Percentiles rank a stretch among this genome's conserved stretches.
These are phyloP conservation scores for Hylomyscus alleni DNA, from an alignment of 2,797 vertebrate species.

Conservation along the genomic window DNA sequence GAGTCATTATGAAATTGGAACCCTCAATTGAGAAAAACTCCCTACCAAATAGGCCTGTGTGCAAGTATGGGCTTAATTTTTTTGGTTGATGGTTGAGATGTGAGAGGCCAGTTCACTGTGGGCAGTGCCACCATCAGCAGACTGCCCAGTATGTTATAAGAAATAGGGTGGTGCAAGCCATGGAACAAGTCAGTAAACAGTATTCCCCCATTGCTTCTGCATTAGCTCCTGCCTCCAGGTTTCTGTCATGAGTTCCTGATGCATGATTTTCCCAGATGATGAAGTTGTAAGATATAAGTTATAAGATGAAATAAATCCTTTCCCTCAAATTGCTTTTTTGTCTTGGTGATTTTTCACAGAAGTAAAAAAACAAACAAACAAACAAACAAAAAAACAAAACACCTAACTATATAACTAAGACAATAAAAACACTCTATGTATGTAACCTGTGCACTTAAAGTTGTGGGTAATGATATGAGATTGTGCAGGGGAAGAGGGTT, in stretches of 20 bases:
- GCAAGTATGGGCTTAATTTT: too few species aligned
- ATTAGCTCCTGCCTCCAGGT: neutral
- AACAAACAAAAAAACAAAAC: too few species aligned
- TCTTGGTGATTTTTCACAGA: neutral
- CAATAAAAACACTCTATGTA: conserved; percentile 40
- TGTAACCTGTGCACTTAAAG: neutral
- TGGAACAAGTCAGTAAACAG: neutral
- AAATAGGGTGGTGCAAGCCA: neutral
- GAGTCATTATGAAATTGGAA: neutral
- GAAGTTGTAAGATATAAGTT: neutral
- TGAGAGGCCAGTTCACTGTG: neutral
- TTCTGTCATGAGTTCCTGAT: neutral
- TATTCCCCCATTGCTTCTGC: neutral
- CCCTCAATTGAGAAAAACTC: neutral
- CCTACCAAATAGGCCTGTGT: neutral
- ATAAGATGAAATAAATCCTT: neutral
- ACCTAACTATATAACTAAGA: too few species aligned
- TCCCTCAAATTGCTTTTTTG: neutral
- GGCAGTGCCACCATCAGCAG: neutral
- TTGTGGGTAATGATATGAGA: neutral
- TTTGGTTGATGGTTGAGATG: neutral
- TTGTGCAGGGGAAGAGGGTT: neutral
- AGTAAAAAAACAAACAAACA: too few species aligned
- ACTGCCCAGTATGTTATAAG: neutral
- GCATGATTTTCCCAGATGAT: neutral